Conservation (phyloP, 2,113 vertebrate species). For the Orthonyx spaldingii region DNA sequence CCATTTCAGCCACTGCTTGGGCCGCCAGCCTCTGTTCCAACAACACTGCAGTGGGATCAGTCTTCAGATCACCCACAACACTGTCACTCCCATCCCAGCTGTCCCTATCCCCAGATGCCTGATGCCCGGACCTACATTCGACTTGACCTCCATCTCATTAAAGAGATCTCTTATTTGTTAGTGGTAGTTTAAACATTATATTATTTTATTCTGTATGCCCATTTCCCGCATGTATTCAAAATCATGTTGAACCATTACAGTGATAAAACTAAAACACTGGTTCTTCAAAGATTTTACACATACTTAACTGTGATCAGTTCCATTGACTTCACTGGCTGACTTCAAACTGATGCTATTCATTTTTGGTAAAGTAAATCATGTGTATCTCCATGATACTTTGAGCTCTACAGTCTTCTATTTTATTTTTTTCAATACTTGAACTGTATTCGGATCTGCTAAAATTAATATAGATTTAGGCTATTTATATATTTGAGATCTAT, state of each 20-base stretch:
- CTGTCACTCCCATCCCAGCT: no score
- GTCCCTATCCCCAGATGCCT: background rate
- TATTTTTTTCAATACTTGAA: background rate
- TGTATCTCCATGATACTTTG: background rate
- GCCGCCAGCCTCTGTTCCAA: background rate
- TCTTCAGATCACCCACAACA: background rate
- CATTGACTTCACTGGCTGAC: background rate
- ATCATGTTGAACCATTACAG: background rate
- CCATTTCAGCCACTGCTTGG: background rate
- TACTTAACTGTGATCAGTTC: background rate
- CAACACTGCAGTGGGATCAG: no score
- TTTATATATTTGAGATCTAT: background rate
- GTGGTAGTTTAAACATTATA: background rate
- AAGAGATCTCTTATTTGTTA: background rate
- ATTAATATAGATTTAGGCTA: background rate
- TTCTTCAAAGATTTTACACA: background rate
- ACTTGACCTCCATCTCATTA: background rate
- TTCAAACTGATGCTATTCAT: background rate
- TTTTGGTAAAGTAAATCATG: background rate
- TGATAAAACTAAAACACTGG: background rate
- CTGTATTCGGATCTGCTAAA: background rate
- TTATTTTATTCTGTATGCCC: background rate
- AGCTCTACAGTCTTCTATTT: background rate
- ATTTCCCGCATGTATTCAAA: background rate
- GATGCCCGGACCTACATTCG: accelerated